phyloP scores from a whole-genome alignment of 1,140 invertebrate species.

The Tenebrio molitor region DNA sequence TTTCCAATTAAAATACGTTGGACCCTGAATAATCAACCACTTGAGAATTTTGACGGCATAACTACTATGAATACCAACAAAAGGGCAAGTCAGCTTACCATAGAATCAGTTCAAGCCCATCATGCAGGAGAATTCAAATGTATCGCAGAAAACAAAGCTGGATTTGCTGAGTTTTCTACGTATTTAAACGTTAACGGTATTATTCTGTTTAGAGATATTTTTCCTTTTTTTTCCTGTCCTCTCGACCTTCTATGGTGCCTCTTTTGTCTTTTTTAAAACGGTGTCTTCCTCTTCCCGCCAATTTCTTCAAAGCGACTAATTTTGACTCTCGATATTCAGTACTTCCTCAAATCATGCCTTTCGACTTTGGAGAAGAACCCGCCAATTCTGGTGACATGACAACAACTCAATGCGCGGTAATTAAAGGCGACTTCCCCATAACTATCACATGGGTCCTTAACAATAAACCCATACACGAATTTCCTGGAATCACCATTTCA shows the following conservation, averaged over 20 bases:
- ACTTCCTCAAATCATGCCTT: slow-evolving; percentile 73
- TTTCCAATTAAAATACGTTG: slow-evolving; percentile 75
- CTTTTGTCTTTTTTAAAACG: background rate
- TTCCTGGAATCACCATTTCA: slow-evolving; percentile 79
- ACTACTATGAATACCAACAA: slow-evolving; percentile 68
- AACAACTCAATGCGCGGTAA: slow-evolving; percentile 73
- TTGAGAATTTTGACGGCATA: slow-evolving; percentile 62
- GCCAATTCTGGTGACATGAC: slow-evolving; percentile 76
- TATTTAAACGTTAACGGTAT: slow-evolving; percentile 73
- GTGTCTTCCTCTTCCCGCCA: slow-evolving; percentile 41
- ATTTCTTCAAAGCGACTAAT: no score
- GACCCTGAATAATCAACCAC: slow-evolving; percentile 64
- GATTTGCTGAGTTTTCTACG: slow-evolving; percentile 67
- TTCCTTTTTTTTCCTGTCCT: background rate
- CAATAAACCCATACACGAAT: slow-evolving; percentile 73
- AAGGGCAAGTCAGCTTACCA: slow-evolving; percentile 72
- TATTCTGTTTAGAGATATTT: slow-evolving; percentile 2
- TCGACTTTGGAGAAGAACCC: slow-evolving; percentile 73
- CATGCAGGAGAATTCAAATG: slow-evolving; percentile 75
- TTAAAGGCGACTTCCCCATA: slow-evolving; percentile 75
- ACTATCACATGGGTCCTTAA: slow-evolving; percentile 83
- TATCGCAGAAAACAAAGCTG: slow-evolving; percentile 70
- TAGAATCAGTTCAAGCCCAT: slow-evolving; percentile 69
- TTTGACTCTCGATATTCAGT: no score
- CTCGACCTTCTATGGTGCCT: no score